Percentiles rank a stretch among this genome's conserved stretches.
Conservation (phyloP, 2,797 vertebrate genomes). For the Sorex maritimensis region DNA sequence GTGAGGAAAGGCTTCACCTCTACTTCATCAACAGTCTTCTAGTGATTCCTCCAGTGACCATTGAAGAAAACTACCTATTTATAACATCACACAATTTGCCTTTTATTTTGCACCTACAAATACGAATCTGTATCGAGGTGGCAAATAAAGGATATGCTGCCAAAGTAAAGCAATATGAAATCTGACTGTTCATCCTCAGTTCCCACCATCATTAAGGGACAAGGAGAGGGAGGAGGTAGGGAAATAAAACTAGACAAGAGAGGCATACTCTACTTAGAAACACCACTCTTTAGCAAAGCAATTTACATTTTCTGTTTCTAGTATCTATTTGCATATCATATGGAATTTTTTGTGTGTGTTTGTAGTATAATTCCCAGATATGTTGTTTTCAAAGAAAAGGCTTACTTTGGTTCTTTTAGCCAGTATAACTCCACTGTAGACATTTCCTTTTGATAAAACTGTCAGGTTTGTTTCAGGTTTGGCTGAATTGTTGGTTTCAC, state of each 20-base stretch:
- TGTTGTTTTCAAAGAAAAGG: constrained; percentile 27
- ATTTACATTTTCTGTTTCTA: neutral
- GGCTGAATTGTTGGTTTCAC: constrained; percentile 44
- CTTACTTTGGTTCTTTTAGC: constrained; percentile 53
- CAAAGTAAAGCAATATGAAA: constrained; percentile 36
- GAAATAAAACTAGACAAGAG: neutral
- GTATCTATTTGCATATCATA: constrained; percentile 21
- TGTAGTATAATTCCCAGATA: constrained; percentile 42
- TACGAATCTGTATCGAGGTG: constrained; percentile 67
- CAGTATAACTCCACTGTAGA: neutral
- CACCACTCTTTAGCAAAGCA: constrained; percentile 15
- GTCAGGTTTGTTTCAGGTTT: constrained; percentile 39
- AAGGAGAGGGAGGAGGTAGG: neutral
- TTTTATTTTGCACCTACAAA: constrained; percentile 80
- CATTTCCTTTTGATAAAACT: constrained; percentile 71
- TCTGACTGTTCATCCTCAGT: constrained; percentile 73
- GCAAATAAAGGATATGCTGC: constrained; percentile 67
- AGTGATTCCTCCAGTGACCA: constrained; percentile 92
- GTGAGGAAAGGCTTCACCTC: constrained; percentile 91
- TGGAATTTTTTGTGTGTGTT: constrained; percentile 14
- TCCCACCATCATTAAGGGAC: constrained; percentile 15
- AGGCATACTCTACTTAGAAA: neutral
- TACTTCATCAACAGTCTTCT: constrained; percentile 90
- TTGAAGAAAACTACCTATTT: constrained; percentile 87
- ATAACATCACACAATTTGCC: constrained; percentile 90